Base-by-base conservation (phyloP, 2,113 vertebrate genomes). In the Nannospalax galili region DNA sequence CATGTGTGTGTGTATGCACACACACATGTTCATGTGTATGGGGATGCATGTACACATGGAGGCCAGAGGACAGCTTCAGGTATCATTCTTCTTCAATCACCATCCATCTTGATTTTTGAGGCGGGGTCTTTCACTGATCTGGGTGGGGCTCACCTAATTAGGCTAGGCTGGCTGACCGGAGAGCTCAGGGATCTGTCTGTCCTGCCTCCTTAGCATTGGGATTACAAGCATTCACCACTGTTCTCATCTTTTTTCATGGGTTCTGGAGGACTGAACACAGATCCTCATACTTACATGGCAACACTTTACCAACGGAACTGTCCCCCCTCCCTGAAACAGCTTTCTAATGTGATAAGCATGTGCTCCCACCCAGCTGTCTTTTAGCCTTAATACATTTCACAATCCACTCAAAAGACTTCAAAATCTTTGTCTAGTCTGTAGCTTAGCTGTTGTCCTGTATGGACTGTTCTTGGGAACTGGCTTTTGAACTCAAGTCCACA, bases 331-430 rank as follows among this genome's bases (percentile, higher is more conserved):
- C n/a, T 11, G 37, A 64, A 42, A 26, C 64, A 42, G 22, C 84
- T 82, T 94, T 87, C 88, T 35, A 62, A 37, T 65, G 45, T 84
- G 69, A 37, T 77, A 52, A 52, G 48, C 48, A 52, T 52, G 48
- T 52, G 48, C 48, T 52, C 48, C 48, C 48, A 7, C 28, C 73
- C 86, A 84, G 4, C 26, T 82, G 5, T 67, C 90, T 89, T 93
- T 93, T 79, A 82, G 90, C 62, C 74, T 86, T 24, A 64, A 67
- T 80, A 42, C 22, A 52, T 91, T 91, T 89, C 28, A 16, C 24
- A 81, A 1, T 19, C 88, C 19, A 58, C 19, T 60, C 11, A 84
- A 75, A 79, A 90, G 7, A 52, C 19, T 87, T 74, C 58, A 17
- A 78, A 56, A 70, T 48, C 62, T 19, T 26, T 17, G 64, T 84